Percentiles rank a stretch among this genome's conserved stretches.
phyloP scores from a whole-genome alignment of 2,113 vertebrate species.

The Platycercus adscitus region DNA sequence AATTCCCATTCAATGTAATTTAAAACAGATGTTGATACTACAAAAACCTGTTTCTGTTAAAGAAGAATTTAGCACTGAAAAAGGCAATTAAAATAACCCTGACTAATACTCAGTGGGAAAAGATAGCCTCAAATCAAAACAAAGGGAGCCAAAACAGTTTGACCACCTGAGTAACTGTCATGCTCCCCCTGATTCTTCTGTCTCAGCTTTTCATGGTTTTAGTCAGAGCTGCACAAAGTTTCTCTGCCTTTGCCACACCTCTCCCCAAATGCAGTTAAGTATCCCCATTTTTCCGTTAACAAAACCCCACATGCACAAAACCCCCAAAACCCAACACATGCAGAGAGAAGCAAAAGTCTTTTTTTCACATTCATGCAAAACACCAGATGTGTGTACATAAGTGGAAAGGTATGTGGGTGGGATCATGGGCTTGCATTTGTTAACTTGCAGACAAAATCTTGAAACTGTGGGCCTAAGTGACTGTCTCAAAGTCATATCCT shows the following conservation, averaged over 20 bases:
- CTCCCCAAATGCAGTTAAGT: neutral
- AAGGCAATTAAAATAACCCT: neutral
- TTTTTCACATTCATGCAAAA: slow-evolving; percentile 34
- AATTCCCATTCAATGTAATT: neutral
- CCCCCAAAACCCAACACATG: neutral
- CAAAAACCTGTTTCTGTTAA: neutral
- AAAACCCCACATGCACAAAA: neutral
- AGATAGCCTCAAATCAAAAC: neutral
- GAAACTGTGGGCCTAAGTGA: neutral
- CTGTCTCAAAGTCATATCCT: neutral
- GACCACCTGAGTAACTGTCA: neutral
- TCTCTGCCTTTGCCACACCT: neutral
- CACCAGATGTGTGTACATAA: slow-evolving; percentile 58
- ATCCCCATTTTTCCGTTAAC: neutral
- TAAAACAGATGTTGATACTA: neutral
- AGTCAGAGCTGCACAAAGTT: neutral
- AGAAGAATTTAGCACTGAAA: neutral
- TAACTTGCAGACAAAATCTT: slow-evolving; percentile 12
- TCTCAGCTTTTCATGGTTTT: neutral
- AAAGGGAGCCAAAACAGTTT: neutral
- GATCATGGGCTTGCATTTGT: slow-evolving; percentile 28
- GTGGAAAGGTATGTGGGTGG: slow-evolving; percentile 56
- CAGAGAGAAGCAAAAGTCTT: neutral
- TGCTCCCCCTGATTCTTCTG: neutral
- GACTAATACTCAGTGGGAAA: neutral